These are phyloP conservation scores for Pangasianodon hypophthalmus DNA, from an alignment of 2,113 vertebrate species.

Conservation along the genomic window DNA sequence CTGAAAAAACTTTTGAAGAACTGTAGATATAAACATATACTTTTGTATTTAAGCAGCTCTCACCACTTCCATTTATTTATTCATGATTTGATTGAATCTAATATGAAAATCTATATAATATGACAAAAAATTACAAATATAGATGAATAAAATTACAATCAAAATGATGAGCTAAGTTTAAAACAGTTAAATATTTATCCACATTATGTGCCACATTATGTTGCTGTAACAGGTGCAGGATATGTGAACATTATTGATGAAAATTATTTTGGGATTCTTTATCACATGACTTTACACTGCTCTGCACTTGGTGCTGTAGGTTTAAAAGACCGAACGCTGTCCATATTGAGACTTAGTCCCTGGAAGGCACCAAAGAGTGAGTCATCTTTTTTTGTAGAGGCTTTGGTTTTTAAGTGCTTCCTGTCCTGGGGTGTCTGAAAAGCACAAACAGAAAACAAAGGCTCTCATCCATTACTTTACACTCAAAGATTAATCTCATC, in stretches of 20 bases:
- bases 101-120: neutral
- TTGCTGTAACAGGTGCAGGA: neutral
- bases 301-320: slow-evolving; percentile 51
- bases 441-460: neutral
- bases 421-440: slow-evolving; percentile 51
- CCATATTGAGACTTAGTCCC: slow-evolving; percentile 67
- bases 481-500: neutral
- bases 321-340: neutral
- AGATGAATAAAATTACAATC: neutral
- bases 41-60: too few relatives aligned
- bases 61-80: neutral
- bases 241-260: neutral
- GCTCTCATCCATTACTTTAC: neutral
- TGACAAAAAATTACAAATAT: neutral
- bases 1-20: neutral
- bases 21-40: neutral
- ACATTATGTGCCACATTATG: neutral
- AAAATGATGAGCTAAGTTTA: neutral
- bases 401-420: slow-evolving; percentile 49
- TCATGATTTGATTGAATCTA: neutral
- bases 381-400: slow-evolving; percentile 59
- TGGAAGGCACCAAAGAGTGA: slow-evolving; percentile 73
- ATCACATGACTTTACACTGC: slow-evolving; percentile 76
- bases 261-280: neutral
- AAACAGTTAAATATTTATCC: neutral